These are phyloP conservation scores for Aphidius colemani DNA, from an alignment of 2,888 invertebrate genomes.

Conservation along the genomic window DNA sequence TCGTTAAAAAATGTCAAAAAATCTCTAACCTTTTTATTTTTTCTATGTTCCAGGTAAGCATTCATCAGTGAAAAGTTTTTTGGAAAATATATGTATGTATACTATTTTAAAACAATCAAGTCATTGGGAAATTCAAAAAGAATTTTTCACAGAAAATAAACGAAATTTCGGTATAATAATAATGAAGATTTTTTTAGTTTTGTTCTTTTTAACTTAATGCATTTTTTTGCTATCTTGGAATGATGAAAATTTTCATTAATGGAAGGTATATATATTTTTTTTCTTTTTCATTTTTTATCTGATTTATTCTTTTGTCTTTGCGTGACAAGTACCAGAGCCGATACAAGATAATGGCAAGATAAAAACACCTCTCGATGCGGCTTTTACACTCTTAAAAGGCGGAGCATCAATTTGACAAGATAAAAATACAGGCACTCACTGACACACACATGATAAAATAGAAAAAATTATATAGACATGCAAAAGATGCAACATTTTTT, in stretches of 20 bases:
- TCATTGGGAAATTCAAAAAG: neutral
- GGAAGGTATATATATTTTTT: neutral
- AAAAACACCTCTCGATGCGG: constrained; percentile 29
- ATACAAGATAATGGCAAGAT: constrained; percentile 19
- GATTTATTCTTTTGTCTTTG: constrained; percentile 21
- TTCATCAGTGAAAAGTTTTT: neutral
- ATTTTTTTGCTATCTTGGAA: neutral
- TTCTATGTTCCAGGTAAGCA: constrained; percentile 34
- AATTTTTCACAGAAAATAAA: constrained; percentile 1
- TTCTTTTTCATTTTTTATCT: neutral
- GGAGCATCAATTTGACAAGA: neutral
- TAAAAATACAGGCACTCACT: too few species aligned
- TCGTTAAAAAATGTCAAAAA: neutral
- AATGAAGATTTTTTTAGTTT: constrained; percentile 36
- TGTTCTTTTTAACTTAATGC: constrained; percentile 5
- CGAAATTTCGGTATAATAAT: constrained; percentile 41
- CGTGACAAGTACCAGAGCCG: constrained; percentile 12
- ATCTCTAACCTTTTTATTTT: constrained; percentile 23
- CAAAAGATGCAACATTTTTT: constrained; percentile 8
- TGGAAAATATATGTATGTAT: too few species aligned
- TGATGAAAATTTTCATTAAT: constrained; percentile 1
- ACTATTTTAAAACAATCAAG: neutral
- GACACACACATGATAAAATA: too few species aligned
- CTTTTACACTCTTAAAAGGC: neutral
- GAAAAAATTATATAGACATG: too few species aligned